Conservation (phyloP, 2,888 invertebrate genomes). For the Netelia fuscicornis region DNA sequence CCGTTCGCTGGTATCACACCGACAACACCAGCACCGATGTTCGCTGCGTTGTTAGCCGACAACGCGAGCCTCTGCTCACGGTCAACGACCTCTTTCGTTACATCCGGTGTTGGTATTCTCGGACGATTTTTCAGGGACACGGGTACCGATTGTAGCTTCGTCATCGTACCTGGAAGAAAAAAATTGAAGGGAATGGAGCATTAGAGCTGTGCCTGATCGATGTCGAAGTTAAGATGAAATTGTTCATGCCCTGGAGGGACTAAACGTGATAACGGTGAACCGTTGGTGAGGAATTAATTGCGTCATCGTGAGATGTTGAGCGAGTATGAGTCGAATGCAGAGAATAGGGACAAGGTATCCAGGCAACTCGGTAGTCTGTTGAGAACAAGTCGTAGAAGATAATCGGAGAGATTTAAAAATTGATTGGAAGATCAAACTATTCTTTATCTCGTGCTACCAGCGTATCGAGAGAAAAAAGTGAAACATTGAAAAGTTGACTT, state of each 20-base stretch:
- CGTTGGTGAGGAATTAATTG: background rate
- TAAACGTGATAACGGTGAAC: background rate
- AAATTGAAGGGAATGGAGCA: background rate
- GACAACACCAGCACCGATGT: slow-evolving; percentile 87
- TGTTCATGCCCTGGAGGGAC: background rate
- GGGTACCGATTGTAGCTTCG: slow-evolving; percentile 89
- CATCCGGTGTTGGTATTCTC: slow-evolving; percentile 95
- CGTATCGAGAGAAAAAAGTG: slow-evolving; percentile 25
- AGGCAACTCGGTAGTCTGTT: no score
- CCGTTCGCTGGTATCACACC: slow-evolving; percentile 88
- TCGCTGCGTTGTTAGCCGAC: slow-evolving; percentile 83
- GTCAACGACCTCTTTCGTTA: slow-evolving; percentile 92
- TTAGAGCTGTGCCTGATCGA: background rate
- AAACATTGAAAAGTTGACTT: slow-evolving; percentile 19
- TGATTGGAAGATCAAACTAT: background rate
- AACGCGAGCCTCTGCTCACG: slow-evolving; percentile 89
- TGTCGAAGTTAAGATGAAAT: background rate
- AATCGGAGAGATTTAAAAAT: background rate
- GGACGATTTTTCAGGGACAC: slow-evolving; percentile 92
- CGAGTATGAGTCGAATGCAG: no score
- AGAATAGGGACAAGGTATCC: no score
- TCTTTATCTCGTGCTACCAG: slow-evolving; percentile 3
- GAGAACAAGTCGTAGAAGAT: no score
- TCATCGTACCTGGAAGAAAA: slow-evolving; percentile 86
- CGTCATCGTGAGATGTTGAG: background rate